A percentile compares a stretch with the other conserved stretches of the same genome.
These are phyloP conservation scores for Lithobius niger DNA, from an alignment of 1,140 invertebrate species.

Conservation along the genomic window DNA sequence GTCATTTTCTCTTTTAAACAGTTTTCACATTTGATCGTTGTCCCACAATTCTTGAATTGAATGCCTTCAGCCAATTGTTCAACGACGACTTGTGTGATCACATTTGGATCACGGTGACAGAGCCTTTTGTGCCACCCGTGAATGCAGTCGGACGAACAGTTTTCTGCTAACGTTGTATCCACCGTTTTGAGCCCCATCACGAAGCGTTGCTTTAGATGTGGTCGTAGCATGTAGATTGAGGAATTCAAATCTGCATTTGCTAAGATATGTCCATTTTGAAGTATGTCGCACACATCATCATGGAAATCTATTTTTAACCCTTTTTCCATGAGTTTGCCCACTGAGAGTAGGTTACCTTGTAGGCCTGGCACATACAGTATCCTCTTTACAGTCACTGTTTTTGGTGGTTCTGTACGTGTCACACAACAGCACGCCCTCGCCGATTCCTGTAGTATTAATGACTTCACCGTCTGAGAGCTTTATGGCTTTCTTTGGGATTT, in stretches of 20 bases:
- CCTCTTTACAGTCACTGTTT: not conserved
- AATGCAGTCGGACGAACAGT: too few species aligned
- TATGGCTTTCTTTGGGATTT: too few species aligned
- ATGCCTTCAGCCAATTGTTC: not conserved
- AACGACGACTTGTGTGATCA: too few species aligned
- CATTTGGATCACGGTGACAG: not conserved
- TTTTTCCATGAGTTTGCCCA: not conserved
- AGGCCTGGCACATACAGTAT: too few species aligned
- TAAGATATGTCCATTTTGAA: not conserved
- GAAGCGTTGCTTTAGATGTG: too few species aligned
- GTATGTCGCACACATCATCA: not conserved
- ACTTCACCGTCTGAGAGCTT: not conserved
- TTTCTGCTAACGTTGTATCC: too few species aligned
- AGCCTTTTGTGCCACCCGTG: not conserved
- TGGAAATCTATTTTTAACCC: not conserved
- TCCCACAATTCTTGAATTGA: not conserved
- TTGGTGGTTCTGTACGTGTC: not conserved
- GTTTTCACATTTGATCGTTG: not conserved
- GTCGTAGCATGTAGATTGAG: not conserved
- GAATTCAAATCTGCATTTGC: not conserved
- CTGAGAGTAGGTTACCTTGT: not conserved
- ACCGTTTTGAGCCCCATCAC: not conserved
- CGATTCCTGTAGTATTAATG: too few species aligned
- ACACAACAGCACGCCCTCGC: not conserved
- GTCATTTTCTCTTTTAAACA: not conserved